These are phyloP conservation scores for Amyelois transitella DNA, from an alignment of 1,140 invertebrate species.

Conservation along the genomic window DNA sequence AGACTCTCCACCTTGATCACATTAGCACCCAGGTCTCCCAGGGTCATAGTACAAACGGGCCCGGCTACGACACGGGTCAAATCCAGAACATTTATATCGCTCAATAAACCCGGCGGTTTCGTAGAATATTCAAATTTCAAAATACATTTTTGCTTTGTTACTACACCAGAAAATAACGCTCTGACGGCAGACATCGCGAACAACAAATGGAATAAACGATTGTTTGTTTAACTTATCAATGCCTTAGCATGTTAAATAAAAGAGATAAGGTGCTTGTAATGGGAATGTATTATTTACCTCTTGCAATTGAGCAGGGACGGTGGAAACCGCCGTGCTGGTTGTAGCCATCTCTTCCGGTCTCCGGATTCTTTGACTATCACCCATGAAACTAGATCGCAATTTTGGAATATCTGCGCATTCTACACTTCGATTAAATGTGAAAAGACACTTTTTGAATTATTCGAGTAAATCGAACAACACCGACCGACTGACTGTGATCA, in stretches of 20 bases:
- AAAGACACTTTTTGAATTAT: background rate
- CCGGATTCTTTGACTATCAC: constrained; percentile 35
- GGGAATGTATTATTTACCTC: constrained; percentile 29
- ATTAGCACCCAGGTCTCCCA: constrained; percentile 95
- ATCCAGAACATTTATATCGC: constrained; percentile 86
- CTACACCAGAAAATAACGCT: constrained; percentile 2
- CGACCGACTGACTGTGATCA: no score
- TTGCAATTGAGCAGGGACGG: constrained; percentile 48
- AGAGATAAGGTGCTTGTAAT: constrained; percentile 34
- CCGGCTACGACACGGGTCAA: constrained; percentile 88
- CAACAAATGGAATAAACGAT: background rate
- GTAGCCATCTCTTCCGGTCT: constrained; percentile 57
- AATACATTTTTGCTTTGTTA: constrained; percentile 11
- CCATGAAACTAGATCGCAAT: constrained; percentile 40
- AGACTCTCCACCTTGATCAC: constrained; percentile 92
- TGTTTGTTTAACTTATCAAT: background rate
- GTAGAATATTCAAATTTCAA: constrained; percentile 37
- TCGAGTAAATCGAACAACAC: no score
- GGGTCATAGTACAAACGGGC: constrained; percentile 93
- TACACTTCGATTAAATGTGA: constrained; percentile 10
- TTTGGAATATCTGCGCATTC: constrained; percentile 39
- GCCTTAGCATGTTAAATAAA: constrained; percentile 44
- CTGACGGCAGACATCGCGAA: background rate
- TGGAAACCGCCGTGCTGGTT: constrained; percentile 58
- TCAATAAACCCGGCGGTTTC: constrained; percentile 55